phyloP scores from a whole-genome alignment of 2,113 vertebrate species.

The Nothobranchius kuhntae region DNA sequence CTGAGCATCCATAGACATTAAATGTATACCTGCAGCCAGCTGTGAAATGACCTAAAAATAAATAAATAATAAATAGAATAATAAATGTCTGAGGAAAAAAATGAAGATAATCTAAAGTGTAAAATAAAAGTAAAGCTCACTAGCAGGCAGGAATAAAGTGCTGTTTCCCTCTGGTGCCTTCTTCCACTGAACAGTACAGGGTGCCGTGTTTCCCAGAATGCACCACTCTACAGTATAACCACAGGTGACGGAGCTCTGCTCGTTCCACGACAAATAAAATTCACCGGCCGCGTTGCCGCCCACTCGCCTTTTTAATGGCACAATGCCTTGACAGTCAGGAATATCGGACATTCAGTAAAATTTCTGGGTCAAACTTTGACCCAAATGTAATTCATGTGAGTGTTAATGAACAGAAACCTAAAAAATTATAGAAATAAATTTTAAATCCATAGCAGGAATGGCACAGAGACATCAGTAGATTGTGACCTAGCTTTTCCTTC shows the following conservation, averaged over 20 bases:
- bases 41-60: conserved; percentile 48
- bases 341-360: not conserved
- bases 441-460: too few relatives aligned
- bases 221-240: conserved; percentile 73
- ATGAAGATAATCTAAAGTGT: not conserved
- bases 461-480: too few relatives aligned
- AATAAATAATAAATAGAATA: not conserved
- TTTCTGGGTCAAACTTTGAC: not conserved
- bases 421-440: not conserved
- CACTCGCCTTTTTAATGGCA: conserved; percentile 8
- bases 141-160: conserved; percentile 44
- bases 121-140: conserved; percentile 32
- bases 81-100: not conserved
- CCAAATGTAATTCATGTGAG: not conserved
- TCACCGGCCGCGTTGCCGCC: conserved; percentile 24
- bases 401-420: not conserved
- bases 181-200: conserved; percentile 56
- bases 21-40: conserved; percentile 63
- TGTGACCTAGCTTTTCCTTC: too few relatives aligned
- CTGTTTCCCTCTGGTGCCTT: conserved; percentile 46
- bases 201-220: conserved; percentile 4
- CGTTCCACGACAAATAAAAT: conserved; percentile 58
- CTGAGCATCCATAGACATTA: conserved; percentile 65
- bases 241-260: conserved; percentile 45
- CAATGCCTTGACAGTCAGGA: conserved; percentile 13